phyloP scores from a whole-genome alignment of 2,888 invertebrate genomes.

The Oscheius onirici region DNA sequence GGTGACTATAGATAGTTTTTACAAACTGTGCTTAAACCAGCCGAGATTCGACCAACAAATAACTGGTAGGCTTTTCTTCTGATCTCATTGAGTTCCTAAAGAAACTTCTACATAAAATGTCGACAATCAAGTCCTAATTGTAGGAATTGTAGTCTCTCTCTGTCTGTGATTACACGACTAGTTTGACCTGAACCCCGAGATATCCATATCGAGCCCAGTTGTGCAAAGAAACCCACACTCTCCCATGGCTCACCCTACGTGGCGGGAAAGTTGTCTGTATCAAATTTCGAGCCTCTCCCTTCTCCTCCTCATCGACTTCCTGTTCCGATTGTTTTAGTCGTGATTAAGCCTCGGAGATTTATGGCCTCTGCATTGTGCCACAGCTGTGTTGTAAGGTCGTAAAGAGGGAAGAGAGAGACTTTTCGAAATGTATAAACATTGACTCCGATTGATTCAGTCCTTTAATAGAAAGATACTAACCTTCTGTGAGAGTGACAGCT shows the following conservation, averaged over 20 bases:
- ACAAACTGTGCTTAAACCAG: too few species aligned
- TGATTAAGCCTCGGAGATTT: conserved; percentile 15
- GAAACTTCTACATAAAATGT: too few species aligned
- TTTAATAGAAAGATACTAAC: background rate
- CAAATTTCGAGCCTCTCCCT: conserved; percentile 9
- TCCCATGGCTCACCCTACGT: conserved; percentile 5
- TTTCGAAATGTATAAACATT: background rate
- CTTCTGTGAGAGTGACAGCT: conserved; percentile 19
- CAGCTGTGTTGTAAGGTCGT: conserved; percentile 21
- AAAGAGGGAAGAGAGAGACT: conserved; percentile 19
- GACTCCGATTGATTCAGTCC: background rate
- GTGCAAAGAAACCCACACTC: conserved; percentile 4
- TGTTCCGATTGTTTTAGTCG: background rate
- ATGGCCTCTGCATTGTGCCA: background rate
- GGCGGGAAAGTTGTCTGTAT: conserved; percentile 17
- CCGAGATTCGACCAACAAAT: too few species aligned
- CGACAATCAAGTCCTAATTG: too few species aligned
- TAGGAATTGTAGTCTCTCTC: too few species aligned
- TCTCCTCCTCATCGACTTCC: background rate
- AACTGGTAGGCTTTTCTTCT: too few species aligned
- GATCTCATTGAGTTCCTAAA: too few species aligned
- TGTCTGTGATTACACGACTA: too few species aligned
- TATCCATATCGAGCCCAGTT: background rate
- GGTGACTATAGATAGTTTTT: too few species aligned
- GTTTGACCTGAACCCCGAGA: too few species aligned